Evolutionary conservation across 2,888 invertebrate genomes (phyloP).

Genomic region (Eristalis intricaria): DNA sequence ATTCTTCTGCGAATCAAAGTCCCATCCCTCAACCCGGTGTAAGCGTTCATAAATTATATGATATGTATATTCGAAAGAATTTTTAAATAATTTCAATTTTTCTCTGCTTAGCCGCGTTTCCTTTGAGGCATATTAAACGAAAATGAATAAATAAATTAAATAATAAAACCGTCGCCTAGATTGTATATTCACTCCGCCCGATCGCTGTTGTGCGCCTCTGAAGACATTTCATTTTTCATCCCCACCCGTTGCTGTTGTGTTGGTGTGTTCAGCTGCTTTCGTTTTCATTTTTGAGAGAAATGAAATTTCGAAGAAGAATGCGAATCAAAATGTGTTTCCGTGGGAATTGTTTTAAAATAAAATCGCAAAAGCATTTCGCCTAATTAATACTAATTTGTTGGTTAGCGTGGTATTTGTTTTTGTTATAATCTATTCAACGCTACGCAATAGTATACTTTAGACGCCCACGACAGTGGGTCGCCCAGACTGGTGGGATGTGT

Average conservation of each 20-base stretch:
- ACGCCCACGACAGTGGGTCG: background rate
- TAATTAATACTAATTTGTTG: slow-evolving; percentile 46
- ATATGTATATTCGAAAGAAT: background rate
- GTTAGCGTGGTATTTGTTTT: background rate
- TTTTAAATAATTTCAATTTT: background rate
- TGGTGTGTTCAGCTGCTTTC: background rate
- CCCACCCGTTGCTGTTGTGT: background rate
- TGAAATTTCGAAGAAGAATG: background rate
- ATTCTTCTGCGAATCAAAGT: background rate
- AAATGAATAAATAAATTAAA: slow-evolving; percentile 25
- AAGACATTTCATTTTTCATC: background rate
- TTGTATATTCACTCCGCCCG: slow-evolving; percentile 14
- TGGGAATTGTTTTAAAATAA: slow-evolving; percentile 15
- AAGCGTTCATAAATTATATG: background rate
- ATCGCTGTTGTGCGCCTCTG: background rate
- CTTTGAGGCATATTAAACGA: slow-evolving; percentile 16
- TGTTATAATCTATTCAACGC: background rate
- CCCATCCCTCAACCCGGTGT: background rate
- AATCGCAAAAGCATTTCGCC: slow-evolving; percentile 9
- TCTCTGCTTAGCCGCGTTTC: slow-evolving; percentile 13
- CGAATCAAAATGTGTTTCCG: background rate
- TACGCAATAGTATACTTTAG: background rate
- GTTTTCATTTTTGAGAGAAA: background rate
- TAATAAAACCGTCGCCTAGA: slow-evolving; percentile 23
- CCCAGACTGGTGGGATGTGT: background rate